Base-by-base conservation (phyloP, 1,140 invertebrate genomes). In the Mamestra configurata region DNA sequence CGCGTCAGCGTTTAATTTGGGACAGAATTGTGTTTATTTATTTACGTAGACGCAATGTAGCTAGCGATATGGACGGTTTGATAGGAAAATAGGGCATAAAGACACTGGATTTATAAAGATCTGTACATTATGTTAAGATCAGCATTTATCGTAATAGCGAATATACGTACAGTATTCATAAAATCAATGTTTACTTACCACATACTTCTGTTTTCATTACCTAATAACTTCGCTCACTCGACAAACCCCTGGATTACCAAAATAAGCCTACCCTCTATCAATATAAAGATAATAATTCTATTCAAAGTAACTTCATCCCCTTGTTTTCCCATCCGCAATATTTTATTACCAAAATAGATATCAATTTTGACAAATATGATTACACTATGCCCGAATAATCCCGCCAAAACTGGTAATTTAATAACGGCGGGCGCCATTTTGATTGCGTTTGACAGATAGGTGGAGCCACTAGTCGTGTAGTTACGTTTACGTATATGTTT, bases 341-440 rank as follows among this genome's bases (percentile, higher is more conserved):
- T 72, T 79, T 76, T 79, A 82, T 82, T 82, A 75, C 57, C 59
- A 59, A 82, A 77, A 79, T 82, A 71, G 71, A 71, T 79, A 82
- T 82, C 71, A 82, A 82, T 82, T 82, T 82, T 82, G 53, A 40
- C 77, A 82, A 82, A 79, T 82, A 53, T 66, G 66, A 81, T 81
- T 75, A 81, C 59, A 55, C 46, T 59, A 71, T 72, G 76, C 57
- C 71, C 71, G 68, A 68, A 75, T 78, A 61, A 75, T 66, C 68
- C 49, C 70, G 66, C 40, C 37, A 49, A 81, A 81, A 82, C 43
- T 72, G 22, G 37, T 70, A 68, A 82, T 70, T 57, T 49, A 82
- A 82, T 79, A 79, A 75, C 49, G 37, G 59, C 10, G n/a, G 35
- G 66, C 75, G 79, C 72, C 72, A 77, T 77, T 77, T 80, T 49